Conservation (phyloP, 2,888 invertebrate species). For the Oasisia sp. region DNA sequence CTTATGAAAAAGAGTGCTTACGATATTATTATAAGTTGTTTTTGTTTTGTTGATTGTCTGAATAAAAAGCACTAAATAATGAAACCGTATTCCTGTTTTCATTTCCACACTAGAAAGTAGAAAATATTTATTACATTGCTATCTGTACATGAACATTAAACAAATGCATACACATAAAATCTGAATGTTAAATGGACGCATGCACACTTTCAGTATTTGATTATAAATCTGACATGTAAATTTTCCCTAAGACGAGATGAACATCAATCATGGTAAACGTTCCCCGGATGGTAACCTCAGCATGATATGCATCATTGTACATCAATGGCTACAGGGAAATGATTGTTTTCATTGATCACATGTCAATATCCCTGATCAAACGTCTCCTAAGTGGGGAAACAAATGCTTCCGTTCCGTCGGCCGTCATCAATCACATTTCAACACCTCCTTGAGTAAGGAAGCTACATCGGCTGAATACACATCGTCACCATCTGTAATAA, state of each 20-base stretch:
- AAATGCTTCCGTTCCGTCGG: background rate
- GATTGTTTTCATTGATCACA: no score
- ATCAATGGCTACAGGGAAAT: background rate
- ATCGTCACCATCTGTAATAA: conserved; percentile 44
- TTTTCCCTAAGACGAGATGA: background rate
- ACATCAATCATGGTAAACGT: background rate
- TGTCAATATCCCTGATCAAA: background rate
- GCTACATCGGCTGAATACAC: conserved; percentile 74
- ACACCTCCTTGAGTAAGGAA: conserved; percentile 80
- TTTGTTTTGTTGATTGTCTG: background rate
- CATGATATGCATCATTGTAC: background rate
- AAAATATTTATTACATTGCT: background rate
- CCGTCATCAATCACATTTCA: conserved; percentile 51
- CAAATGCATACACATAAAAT: background rate
- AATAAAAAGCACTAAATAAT: background rate
- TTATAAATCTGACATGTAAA: background rate
- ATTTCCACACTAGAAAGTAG: background rate
- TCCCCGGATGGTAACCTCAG: background rate
- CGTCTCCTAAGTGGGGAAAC: background rate
- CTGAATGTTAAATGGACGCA: background rate
- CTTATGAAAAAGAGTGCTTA: background rate
- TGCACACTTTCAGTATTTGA: background rate
- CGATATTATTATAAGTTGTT: background rate
- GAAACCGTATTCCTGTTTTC: background rate
- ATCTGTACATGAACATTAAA: background rate